phyloP scores from a whole-genome alignment of 2,797 vertebrate species.

The Galaxias olidus region DNA sequence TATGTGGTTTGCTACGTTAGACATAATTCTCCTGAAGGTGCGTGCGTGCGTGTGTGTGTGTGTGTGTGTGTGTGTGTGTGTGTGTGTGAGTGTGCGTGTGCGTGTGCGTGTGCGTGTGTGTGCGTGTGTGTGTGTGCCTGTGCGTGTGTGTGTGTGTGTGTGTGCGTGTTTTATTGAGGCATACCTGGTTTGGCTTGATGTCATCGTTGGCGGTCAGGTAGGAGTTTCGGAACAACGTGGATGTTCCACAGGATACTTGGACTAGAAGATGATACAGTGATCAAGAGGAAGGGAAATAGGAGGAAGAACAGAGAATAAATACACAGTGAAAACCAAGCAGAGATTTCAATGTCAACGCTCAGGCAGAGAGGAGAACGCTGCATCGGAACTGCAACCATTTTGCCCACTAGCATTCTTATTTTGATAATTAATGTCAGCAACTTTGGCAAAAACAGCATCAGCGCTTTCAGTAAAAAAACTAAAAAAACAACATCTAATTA shows the following conservation, averaged over 20 bases:
- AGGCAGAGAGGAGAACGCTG: background rate
- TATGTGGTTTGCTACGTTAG: background rate
- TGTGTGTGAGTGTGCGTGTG: background rate
- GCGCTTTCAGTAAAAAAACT: constrained; percentile 1
- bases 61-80: background rate
- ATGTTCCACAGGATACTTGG: constrained; percentile 91
- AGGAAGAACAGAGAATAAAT: background rate
- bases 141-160: background rate
- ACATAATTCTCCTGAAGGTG: too few relatives aligned
- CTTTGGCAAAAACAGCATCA: background rate
- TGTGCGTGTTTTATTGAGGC: constrained; percentile 7
- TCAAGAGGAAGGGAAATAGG: background rate
- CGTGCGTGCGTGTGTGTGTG: too few relatives aligned
- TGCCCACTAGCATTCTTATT: background rate
- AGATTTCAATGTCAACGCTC: background rate
- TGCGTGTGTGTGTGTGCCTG: constrained; percentile 2
- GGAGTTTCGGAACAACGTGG: constrained; percentile 95
- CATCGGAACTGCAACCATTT: too few relatives aligned
- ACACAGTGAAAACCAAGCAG: background rate
- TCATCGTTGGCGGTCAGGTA: constrained; percentile 92
- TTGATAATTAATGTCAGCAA: constrained; percentile 4
- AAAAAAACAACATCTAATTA: constrained; percentile 5
- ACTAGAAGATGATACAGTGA: constrained; percentile 60
- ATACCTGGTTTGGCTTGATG: constrained; percentile 95
- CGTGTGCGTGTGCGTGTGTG: background rate